A percentile compares a stretch with the other conserved stretches of the same genome.
These are phyloP conservation scores for Mus pahari DNA, from an alignment of 2,113 vertebrate genomes.

Conservation along the genomic window DNA sequence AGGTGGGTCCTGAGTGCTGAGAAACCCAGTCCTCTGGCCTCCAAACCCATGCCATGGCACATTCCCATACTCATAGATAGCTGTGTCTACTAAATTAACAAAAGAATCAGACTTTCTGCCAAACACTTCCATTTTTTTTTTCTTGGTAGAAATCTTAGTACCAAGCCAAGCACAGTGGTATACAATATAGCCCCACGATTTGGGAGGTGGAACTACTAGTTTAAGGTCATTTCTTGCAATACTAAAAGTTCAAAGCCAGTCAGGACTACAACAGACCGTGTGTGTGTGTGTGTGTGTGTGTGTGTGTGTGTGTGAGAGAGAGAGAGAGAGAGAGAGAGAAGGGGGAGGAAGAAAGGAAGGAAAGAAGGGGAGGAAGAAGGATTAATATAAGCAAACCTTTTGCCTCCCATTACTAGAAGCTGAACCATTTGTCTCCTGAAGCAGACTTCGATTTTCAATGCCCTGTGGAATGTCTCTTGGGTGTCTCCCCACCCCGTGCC, in stretches of 20 bases:
- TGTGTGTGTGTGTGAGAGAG: not conserved
- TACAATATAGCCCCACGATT: not conserved
- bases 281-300: too few relatives aligned
- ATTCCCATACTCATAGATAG: not conserved
- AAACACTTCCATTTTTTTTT: not conserved
- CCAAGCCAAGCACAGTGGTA: not conserved
- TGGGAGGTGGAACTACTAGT: not conserved
- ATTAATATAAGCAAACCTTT: not conserved
- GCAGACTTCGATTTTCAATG: not conserved
- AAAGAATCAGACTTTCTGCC: not conserved
- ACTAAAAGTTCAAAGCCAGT: not conserved
- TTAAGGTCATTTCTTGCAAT: not conserved
- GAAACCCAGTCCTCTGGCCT: not conserved
- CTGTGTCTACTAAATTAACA: not conserved
- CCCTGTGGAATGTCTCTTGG: not conserved
- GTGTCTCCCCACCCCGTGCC: not conserved
- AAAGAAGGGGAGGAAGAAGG: not conserved
- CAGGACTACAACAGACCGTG: not conserved
- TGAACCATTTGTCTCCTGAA: not conserved
- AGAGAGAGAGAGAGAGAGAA: accelerated
- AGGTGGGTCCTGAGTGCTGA: not conserved
- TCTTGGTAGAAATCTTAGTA: not conserved
- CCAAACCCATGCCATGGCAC: not conserved
- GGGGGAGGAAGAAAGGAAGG: not conserved
- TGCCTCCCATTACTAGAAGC: not conserved